Conservation (phyloP, 30 jellyfish, hydroid and myxozoan genomes). For the Pelagia noctiluca region DNA sequence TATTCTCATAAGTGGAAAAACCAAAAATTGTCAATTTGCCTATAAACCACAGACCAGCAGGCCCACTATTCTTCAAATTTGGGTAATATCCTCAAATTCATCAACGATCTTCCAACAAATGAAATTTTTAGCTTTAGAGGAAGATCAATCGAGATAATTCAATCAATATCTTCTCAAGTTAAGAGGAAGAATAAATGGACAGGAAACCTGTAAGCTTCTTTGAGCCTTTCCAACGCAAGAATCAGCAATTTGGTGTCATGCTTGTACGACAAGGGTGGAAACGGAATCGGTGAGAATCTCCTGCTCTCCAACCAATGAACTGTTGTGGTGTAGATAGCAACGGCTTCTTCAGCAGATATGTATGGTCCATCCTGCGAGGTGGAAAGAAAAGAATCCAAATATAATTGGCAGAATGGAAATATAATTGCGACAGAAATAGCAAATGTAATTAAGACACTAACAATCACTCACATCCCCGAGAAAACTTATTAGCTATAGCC, state of each 20-base stretch:
- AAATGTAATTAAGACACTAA: background rate
- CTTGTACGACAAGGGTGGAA: constrained; percentile 98
- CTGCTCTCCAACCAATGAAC: constrained; percentile 99
- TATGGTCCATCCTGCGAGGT: constrained; percentile 96
- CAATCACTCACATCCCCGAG: background rate
- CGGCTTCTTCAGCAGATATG: constrained; percentile 99
- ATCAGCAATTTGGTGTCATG: constrained; percentile 99
- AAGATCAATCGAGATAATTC: background rate
- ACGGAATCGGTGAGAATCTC: constrained; percentile 98
- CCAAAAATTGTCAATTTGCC: background rate
- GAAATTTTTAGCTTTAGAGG: too few relatives aligned
- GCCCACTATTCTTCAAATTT: too few relatives aligned
- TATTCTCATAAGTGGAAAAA: too few relatives aligned
- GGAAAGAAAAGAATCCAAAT: too few relatives aligned
- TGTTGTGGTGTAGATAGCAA: constrained; percentile 99
- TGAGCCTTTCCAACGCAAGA: constrained; percentile 92
- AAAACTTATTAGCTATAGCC: too few relatives aligned
- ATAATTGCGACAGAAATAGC: too few relatives aligned
- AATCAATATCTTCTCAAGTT: background rate
- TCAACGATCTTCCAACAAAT: constrained; percentile 1
- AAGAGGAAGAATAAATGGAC: background rate
- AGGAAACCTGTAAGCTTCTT: constrained; percentile 97
- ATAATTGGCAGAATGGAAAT: too few relatives aligned
- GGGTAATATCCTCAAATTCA: too few relatives aligned
- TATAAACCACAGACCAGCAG: background rate